phyloP scores from a whole-genome alignment of 1,140 invertebrate species.

The Philopotamus ludificatus region DNA sequence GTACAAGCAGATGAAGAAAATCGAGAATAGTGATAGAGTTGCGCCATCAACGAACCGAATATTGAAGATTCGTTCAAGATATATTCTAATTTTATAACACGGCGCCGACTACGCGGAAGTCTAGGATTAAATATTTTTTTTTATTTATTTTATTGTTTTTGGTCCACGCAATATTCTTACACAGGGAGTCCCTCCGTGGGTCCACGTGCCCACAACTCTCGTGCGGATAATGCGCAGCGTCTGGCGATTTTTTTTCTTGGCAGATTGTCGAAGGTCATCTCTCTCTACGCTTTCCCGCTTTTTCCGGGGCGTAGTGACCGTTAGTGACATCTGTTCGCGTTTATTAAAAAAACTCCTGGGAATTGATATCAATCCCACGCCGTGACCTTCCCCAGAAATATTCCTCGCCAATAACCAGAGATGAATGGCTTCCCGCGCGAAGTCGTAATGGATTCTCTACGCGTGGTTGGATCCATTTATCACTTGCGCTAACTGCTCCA shows the following conservation, averaged over 20 bases:
- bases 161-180: too few species aligned
- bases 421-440: conserved; percentile 18
- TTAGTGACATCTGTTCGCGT: conserved; percentile 25
- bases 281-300: too few species aligned
- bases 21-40: too few species aligned
- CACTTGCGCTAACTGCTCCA: not conserved
- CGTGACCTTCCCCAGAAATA: conserved; percentile 27
- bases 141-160: too few species aligned
- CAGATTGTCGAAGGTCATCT: conserved; percentile 16
- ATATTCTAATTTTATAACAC: too few species aligned
- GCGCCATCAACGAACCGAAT: too few species aligned
- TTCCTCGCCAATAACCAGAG: conserved; percentile 20
- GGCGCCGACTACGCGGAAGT: too few species aligned
- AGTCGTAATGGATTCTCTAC: not conserved
- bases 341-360: conserved; percentile 13
- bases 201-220: not conserved
- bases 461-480: not conserved
- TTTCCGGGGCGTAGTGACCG: not conserved
- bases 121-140: too few species aligned
- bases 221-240: not conserved
- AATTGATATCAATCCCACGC: conserved; percentile 11
- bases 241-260: conserved; percentile 21
- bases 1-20: too few species aligned
- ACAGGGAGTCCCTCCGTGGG: too few species aligned
- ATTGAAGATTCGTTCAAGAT: too few species aligned